phyloP scores from a whole-genome alignment of 2,113 vertebrate genomes.

The Phycodurus eques region DNA sequence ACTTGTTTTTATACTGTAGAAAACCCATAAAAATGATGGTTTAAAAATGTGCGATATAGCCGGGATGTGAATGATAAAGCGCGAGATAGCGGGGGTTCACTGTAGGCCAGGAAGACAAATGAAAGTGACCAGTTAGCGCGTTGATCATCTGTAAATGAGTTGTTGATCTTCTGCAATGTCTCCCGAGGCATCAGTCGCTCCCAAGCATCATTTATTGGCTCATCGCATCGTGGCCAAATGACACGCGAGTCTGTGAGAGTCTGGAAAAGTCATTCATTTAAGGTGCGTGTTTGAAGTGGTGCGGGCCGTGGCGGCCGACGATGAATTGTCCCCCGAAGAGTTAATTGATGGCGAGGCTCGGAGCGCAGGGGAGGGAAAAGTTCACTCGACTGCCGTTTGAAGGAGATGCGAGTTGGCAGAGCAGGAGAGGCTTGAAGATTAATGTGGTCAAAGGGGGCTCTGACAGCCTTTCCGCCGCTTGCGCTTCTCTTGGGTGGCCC shows the following conservation, averaged over 20 bases:
- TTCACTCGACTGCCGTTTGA: slow-evolving; percentile 78
- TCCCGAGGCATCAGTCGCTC: slow-evolving; percentile 22
- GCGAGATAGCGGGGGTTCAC: not conserved
- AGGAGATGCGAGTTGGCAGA: slow-evolving; percentile 95
- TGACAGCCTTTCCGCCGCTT: slow-evolving; percentile 93
- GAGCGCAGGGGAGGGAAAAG: slow-evolving; percentile 70
- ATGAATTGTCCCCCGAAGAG: slow-evolving; percentile 76
- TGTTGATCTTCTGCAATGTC: not conserved
- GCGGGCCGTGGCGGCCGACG: slow-evolving; percentile 58
- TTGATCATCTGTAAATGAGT: slow-evolving; percentile 28
- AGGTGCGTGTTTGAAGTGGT: slow-evolving; percentile 58
- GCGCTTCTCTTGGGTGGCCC: slow-evolving; percentile 95
- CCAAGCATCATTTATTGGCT: slow-evolving; percentile 19
- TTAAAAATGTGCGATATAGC: too few species aligned
- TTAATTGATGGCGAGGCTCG: slow-evolving; percentile 75
- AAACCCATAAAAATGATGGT: too few species aligned
- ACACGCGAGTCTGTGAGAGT: slow-evolving; percentile 40
- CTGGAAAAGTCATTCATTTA: slow-evolving; percentile 65
- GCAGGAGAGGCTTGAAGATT: slow-evolving; percentile 93
- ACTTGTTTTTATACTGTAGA: too few species aligned
- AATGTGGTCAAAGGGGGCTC: slow-evolving; percentile 91
- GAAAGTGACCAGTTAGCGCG: slow-evolving; percentile 39
- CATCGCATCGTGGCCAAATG: slow-evolving; percentile 43
- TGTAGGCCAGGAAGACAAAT: not conserved
- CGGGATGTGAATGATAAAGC: not conserved